A percentile compares a stretch with the other conserved stretches of the same genome.
These are phyloP conservation scores for Epistrophe eligans DNA, from an alignment of 2,888 invertebrate species.

Conservation along the genomic window DNA sequence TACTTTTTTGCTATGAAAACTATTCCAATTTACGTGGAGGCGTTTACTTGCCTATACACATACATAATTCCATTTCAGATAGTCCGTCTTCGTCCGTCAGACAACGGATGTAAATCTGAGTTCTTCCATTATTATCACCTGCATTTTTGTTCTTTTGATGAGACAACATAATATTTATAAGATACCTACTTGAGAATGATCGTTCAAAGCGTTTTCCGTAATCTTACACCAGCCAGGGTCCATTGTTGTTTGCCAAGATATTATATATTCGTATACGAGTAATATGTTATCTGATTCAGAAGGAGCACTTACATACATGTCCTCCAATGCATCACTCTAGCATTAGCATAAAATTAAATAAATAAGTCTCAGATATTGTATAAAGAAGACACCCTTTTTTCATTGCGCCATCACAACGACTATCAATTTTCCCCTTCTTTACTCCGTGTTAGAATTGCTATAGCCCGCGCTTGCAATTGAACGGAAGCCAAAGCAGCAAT, in stretches of 20 bases:
- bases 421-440: slow-evolving; percentile 49
- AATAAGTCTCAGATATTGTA: slow-evolving; percentile 39
- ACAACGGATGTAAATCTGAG: slow-evolving; percentile 54
- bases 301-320: slow-evolving; percentile 64
- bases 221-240: slow-evolving; percentile 58
- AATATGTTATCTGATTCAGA: slow-evolving; percentile 67
- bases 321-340: slow-evolving; percentile 66
- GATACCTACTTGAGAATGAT: slow-evolving; percentile 11
- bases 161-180: neutral
- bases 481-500: slow-evolving; percentile 50
- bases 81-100: slow-evolving; percentile 2
- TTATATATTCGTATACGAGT: slow-evolving; percentile 12
- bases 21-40: slow-evolving; percentile 60
- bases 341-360: slow-evolving; percentile 72
- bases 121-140: slow-evolving; percentile 60
- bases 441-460: neutral
- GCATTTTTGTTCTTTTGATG: slow-evolving; percentile 41
- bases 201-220: slow-evolving; percentile 63
- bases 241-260: slow-evolving; percentile 68
- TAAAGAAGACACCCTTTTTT: slow-evolving; percentile 8
- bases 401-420: slow-evolving; percentile 35
- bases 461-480: slow-evolving; percentile 2
- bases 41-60: slow-evolving; percentile 8
- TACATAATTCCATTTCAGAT: slow-evolving; percentile 31
- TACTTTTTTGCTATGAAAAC: slow-evolving; percentile 28